Percentiles rank a stretch among this genome's conserved stretches.
Evolutionary conservation across 2,888 invertebrate species (phyloP).

Genomic region (Esperia sulphurella): DNA sequence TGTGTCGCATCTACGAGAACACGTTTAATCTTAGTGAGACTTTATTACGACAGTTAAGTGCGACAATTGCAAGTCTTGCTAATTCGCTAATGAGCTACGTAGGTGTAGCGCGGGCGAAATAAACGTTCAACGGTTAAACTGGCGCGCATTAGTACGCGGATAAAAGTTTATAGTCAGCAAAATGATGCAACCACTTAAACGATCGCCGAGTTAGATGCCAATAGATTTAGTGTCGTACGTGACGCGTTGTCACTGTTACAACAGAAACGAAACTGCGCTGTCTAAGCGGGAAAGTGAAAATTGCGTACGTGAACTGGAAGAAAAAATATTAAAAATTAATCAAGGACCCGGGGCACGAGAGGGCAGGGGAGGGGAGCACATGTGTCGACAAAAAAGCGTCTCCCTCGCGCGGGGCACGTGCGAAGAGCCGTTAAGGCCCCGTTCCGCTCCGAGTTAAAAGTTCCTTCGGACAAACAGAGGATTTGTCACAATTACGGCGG

Average conservation of each 20-base stretch:
- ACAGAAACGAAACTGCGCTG: slow-evolving; percentile 33
- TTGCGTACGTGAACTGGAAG: slow-evolving; percentile 78
- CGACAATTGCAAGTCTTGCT: slow-evolving; percentile 70
- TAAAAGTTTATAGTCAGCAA: slow-evolving; percentile 39
- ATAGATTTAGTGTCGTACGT: slow-evolving; percentile 43
- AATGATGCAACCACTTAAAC: slow-evolving; percentile 32
- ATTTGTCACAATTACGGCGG: slow-evolving; percentile 79
- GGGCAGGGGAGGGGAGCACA: slow-evolving; percentile 48
- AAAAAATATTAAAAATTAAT: slow-evolving; percentile 80
- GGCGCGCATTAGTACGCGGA: slow-evolving; percentile 54
- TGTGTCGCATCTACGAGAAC: slow-evolving; percentile 39
- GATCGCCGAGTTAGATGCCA: slow-evolving; percentile 30
- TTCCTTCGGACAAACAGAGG: slow-evolving; percentile 79
- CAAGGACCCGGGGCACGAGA: slow-evolving; percentile 46
- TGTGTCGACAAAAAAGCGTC: slow-evolving; percentile 75
- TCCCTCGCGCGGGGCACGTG: slow-evolving; percentile 68
- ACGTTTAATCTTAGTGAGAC: slow-evolving; percentile 42
- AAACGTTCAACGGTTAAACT: slow-evolving; percentile 57
- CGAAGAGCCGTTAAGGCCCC: slow-evolving; percentile 69
- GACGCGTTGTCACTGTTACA: slow-evolving; percentile 28
- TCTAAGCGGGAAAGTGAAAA: slow-evolving; percentile 72
- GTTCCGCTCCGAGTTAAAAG: slow-evolving; percentile 73
- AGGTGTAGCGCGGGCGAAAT: slow-evolving; percentile 77
- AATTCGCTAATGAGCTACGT: slow-evolving; percentile 77
- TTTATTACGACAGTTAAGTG: slow-evolving; percentile 64